Percentiles rank a stretch among this genome's conserved stretches.
Evolutionary conservation across 2,113 vertebrate species (phyloP).

Genomic region (Rhabdomys dilectus): DNA sequence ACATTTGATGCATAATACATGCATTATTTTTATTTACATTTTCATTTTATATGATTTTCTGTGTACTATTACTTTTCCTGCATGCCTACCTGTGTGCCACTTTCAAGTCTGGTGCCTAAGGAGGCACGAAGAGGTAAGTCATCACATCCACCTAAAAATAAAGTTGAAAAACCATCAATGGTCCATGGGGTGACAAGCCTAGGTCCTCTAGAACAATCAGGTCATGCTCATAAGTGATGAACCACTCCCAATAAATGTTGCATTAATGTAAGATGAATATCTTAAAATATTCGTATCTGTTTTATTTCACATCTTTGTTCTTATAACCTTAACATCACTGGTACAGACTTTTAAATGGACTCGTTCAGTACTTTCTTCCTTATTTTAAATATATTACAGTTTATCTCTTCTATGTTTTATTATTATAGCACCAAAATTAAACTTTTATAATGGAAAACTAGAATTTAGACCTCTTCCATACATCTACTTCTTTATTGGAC

Average conservation of each 20-base stretch:
- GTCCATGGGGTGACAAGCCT: background rate
- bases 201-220: background rate
- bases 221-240: background rate
- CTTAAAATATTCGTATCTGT: background rate
- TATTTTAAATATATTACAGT: background rate
- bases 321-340: background rate
- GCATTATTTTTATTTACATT: background rate
- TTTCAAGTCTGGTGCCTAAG: background rate
- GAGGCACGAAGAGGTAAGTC: background rate
- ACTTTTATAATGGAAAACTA: background rate
- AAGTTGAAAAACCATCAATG: background rate
- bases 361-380: background rate
- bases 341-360: background rate
- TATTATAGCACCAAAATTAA: background rate
- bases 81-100: background rate
- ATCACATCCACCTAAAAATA: background rate
- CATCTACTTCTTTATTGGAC: background rate
- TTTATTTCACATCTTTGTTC: background rate
- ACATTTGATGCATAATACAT: background rate
- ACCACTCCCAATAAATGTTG: background rate
- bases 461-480: background rate
- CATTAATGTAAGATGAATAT: background rate
- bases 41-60: background rate
- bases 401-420: slow-evolving; percentile 7
- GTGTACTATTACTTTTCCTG: background rate